Conservation (phyloP, 2,797 vertebrate species). For the Dermochelys coriacea region DNA sequence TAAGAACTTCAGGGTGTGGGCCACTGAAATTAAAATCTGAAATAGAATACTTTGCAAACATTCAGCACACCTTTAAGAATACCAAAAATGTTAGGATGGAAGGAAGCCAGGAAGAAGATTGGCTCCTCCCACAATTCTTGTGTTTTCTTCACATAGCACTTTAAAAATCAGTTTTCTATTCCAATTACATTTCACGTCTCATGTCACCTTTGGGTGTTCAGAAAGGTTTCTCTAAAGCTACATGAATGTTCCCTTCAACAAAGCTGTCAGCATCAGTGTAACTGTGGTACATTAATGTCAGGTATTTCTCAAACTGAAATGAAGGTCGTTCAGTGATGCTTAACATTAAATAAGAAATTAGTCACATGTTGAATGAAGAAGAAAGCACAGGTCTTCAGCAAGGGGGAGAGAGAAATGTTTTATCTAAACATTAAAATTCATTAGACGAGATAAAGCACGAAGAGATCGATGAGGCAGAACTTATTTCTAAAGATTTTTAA, state of each 20-base stretch:
- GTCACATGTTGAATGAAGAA: not conserved
- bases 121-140: accelerated
- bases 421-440: not conserved
- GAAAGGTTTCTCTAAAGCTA: not conserved
- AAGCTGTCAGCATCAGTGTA: not conserved
- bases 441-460: not conserved
- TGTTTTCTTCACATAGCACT: not conserved
- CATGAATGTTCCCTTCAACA: not conserved
- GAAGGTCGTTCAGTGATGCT: not conserved
- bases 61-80: not conserved
- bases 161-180: not conserved
- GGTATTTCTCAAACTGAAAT: slow-evolving; percentile 8
- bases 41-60: not conserved
- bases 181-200: not conserved
- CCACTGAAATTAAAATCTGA: not conserved
- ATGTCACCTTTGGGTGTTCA: not conserved
- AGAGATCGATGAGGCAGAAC: slow-evolving; percentile 5
- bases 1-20: not conserved
- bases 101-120: not conserved
- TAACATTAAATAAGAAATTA: not conserved
- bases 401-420: not conserved
- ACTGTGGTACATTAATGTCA: not conserved
- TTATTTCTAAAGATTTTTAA: slow-evolving; percentile 25
- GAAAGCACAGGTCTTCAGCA: not conserved
- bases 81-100: not conserved